Conservation (phyloP, 1,140 invertebrate species). For the Drosophila serrata region DNA sequence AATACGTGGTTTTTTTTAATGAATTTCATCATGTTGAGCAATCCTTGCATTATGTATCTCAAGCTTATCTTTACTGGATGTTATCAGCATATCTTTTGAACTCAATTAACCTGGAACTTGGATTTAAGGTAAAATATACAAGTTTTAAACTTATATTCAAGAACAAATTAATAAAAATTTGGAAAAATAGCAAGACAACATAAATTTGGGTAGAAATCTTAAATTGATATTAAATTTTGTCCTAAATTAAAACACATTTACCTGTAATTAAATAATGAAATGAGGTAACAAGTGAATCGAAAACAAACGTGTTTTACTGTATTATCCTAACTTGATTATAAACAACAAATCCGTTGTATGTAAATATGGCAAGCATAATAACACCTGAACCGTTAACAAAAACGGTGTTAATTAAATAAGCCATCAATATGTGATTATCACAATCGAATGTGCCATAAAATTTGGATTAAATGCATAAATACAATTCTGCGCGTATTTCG, state of each 20-base stretch:
- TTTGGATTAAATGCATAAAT: conserved; percentile 28
- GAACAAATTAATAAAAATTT: not conserved
- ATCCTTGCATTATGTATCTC: conserved; percentile 59
- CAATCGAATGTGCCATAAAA: conserved; percentile 29
- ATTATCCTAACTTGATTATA: not conserved
- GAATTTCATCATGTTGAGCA: conserved; percentile 74
- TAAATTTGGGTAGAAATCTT: not conserved
- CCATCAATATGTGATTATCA: conserved; percentile 6
- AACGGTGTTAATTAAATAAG: conserved; percentile 10
- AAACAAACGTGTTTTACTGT: not conserved
- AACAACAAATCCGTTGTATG: not conserved
- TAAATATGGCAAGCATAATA: not conserved
- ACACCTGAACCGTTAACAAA: conserved; percentile 10
- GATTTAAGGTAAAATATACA: not conserved
- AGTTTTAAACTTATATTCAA: not conserved
- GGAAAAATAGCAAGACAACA: not conserved
- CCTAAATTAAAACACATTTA: not conserved
- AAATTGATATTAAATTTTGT: not conserved
- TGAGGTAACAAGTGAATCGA: not conserved
- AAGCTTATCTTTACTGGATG: conserved; percentile 18
- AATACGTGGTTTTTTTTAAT: conserved; percentile 19
- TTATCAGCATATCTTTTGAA: conserved; percentile 24
- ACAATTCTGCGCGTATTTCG: conserved; percentile 24
- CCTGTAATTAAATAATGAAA: not conserved
- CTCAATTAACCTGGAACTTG: conserved; percentile 17